Evolutionary conservation across 2,888 invertebrate genomes (phyloP).

Genomic region (Pantelozetes paolii): DNA sequence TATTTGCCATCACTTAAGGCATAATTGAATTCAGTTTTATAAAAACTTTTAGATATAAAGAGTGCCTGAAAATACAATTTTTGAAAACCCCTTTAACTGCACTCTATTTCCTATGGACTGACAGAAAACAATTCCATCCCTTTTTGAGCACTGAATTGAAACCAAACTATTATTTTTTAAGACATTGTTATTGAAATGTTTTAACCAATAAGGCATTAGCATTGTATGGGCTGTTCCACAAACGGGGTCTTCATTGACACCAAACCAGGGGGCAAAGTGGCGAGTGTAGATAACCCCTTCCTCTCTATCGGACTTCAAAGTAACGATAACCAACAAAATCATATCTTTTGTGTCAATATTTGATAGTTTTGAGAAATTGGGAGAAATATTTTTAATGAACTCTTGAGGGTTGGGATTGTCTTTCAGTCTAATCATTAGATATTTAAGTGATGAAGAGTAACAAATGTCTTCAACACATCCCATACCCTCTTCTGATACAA

Average conservation of each 20-base stretch:
- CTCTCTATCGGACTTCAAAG: slow-evolving; percentile 48
- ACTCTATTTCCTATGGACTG: slow-evolving; percentile 24
- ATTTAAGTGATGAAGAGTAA: slow-evolving; percentile 49
- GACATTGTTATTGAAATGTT: slow-evolving; percentile 50
- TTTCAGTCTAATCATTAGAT: slow-evolving; percentile 50
- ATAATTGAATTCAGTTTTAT: neutral
- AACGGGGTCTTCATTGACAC: slow-evolving; percentile 56
- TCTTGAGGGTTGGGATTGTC: neutral
- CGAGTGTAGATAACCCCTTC: slow-evolving; percentile 51
- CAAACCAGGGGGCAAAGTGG: slow-evolving; percentile 56
- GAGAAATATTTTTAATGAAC: slow-evolving; percentile 47
- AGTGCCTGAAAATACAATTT: neutral
- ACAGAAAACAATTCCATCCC: slow-evolving; percentile 50
- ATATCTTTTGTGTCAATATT: slow-evolving; percentile 43
- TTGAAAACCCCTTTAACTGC: neutral
- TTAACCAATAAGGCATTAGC: slow-evolving; percentile 55
- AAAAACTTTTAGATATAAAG: neutral
- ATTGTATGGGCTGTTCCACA: slow-evolving; percentile 56
- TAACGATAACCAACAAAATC: slow-evolving; percentile 51
- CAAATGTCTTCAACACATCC: slow-evolving; percentile 48
- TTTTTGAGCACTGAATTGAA: slow-evolving; percentile 49
- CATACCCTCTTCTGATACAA: slow-evolving; percentile 35
- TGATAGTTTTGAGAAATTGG: slow-evolving; percentile 43
- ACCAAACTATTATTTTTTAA: slow-evolving; percentile 45
- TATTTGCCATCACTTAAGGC: no score